Conservation (phyloP, 2,888 invertebrate genomes). For the Alviniconcha strummeri region DNA sequence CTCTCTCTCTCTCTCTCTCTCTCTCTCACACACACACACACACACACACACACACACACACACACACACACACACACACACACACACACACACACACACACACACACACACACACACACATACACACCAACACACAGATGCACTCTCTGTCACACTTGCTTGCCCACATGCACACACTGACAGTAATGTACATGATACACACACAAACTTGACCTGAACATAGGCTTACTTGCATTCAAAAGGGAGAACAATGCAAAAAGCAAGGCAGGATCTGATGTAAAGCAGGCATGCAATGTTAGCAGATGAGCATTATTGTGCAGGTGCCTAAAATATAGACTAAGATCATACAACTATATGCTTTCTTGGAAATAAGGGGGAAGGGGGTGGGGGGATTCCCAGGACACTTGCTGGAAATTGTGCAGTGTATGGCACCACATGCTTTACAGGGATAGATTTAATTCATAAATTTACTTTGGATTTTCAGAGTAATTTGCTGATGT, state of each 20-base stretch:
- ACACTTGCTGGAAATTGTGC: no score
- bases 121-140: not conserved
- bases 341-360: no score
- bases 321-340: not conserved
- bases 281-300: not conserved
- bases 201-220: not conserved
- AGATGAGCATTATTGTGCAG: not conserved
- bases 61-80: not conserved
- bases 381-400: no score
- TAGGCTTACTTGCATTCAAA: not conserved
- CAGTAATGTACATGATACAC: not conserved
- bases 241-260: no score
- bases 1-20: not conserved
- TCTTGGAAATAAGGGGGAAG: no score
- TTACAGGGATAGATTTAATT: no score
- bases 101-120: not conserved
- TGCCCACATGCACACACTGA: not conserved
- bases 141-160: not conserved
- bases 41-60: not conserved
- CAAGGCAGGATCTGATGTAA: not conserved
- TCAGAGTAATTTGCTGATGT: no score
- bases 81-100: not conserved
- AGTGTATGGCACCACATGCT: no score
- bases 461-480: no score
- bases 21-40: slow-evolving; percentile 3